Evolutionary conservation across 53 echinoderm and acorn worm species (phyloP).

Genomic region (Mesocentrotus franciscanus): DNA sequence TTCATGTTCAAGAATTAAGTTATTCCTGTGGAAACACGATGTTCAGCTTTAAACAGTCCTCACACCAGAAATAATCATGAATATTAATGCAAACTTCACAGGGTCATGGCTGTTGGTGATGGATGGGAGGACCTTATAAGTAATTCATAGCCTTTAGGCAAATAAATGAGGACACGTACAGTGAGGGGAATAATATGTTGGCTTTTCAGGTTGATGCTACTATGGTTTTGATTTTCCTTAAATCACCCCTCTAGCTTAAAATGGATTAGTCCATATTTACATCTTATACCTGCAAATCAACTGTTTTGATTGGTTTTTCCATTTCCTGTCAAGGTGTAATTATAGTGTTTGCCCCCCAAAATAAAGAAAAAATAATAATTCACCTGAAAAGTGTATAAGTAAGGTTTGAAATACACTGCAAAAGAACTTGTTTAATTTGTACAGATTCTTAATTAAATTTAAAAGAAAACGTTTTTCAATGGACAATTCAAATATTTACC

Average conservation of each 20-base stretch:
- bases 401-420: background rate
- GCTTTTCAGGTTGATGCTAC: background rate
- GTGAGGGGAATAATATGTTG: background rate
- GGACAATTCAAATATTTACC: too few species aligned
- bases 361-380: background rate
- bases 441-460: too few species aligned
- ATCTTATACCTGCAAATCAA: background rate
- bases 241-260: background rate
- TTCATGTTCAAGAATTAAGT: too few species aligned
- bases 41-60: background rate
- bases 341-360: background rate
- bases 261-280: slow-evolving; percentile 1
- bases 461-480: too few species aligned
- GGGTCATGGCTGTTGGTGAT: background rate
- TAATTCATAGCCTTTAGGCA: slow-evolving; percentile 12
- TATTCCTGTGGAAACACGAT: background rate
- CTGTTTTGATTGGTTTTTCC: background rate
- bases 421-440: too few species aligned
- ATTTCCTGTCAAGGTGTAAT: background rate
- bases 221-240: background rate
- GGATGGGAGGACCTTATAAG: background rate
- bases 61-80: background rate
- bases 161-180: background rate
- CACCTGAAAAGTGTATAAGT: background rate
- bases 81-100: background rate